phyloP scores from a whole-genome alignment of 2,113 vertebrate genomes.

The Terrapene triunguis region DNA sequence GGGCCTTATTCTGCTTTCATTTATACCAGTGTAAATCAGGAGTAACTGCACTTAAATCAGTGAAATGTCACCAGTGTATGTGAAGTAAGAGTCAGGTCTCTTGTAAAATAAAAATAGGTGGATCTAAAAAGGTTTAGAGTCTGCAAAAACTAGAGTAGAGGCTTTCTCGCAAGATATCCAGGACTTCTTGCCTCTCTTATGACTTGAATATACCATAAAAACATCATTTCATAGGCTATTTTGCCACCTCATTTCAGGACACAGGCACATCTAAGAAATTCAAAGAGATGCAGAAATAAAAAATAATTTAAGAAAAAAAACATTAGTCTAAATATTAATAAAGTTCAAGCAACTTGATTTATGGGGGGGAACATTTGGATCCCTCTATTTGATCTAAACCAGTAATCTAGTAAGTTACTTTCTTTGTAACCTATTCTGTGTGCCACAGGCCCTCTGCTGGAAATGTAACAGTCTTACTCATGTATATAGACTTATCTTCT shows the following conservation, averaged over 20 bases:
- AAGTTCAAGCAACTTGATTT: neutral
- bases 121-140: neutral
- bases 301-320: neutral
- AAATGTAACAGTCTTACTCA: neutral
- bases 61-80: rapidly evolving
- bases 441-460: neutral
- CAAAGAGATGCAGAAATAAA: neutral
- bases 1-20: neutral
- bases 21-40: neutral
- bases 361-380: neutral
- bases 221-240: neutral
- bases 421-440: neutral
- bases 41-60: neutral
- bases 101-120: neutral
- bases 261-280: neutral
- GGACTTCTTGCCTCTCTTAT: neutral
- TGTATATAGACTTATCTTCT: neutral
- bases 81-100: neutral
- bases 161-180: neutral
- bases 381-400: neutral
- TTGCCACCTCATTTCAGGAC: neutral
- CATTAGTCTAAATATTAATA: neutral
- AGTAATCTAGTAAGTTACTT: neutral
- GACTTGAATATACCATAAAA: neutral
- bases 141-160: neutral